Evolutionary conservation across 1,140 invertebrate species (phyloP).

Genomic region (Rhysida immarginata): DNA sequence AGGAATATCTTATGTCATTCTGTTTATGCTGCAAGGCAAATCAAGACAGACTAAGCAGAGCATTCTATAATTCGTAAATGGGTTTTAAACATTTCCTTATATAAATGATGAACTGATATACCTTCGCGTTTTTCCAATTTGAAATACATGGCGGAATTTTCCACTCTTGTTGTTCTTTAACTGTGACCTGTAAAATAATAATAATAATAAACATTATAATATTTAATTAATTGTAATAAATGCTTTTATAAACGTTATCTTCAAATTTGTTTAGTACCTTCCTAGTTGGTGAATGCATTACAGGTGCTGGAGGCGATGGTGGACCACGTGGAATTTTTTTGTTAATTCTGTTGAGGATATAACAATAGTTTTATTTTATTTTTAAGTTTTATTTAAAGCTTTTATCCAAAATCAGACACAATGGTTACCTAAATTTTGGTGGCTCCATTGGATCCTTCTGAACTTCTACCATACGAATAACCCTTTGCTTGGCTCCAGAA

Average conservation of each 20-base stretch:
- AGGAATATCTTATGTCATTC: too few species aligned
- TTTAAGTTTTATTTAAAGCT: too few species aligned
- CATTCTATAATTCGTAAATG: too few species aligned
- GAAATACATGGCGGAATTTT: slow-evolving; percentile 99
- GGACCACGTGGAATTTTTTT: slow-evolving; percentile 93
- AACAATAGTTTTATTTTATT: too few species aligned
- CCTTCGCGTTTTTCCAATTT: slow-evolving; percentile 99
- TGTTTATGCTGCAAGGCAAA: too few species aligned
- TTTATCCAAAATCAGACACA: too few species aligned
- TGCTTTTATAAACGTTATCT: background rate
- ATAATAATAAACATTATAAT: background rate
- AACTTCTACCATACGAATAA: slow-evolving; percentile 90
- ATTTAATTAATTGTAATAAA: background rate
- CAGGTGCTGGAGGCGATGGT: slow-evolving; percentile 91
- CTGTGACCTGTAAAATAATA: slow-evolving; percentile 45
- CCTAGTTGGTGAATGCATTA: slow-evolving; percentile 92
- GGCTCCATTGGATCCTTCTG: slow-evolving; percentile 98
- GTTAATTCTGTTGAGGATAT: too few species aligned
- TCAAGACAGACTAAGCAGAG: too few species aligned
- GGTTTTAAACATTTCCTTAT: too few species aligned
- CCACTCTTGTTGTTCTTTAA: slow-evolving; percentile 99
- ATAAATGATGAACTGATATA: too few species aligned
- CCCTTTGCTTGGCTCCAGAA: slow-evolving; percentile 91
- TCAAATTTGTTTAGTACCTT: slow-evolving; percentile 40
- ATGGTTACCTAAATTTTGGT: slow-evolving; percentile 77